A percentile compares a stretch with the other conserved stretches of the same genome.
Conservation (phyloP, 2,113 vertebrate species). For the Chaetodon trifascialis region DNA sequence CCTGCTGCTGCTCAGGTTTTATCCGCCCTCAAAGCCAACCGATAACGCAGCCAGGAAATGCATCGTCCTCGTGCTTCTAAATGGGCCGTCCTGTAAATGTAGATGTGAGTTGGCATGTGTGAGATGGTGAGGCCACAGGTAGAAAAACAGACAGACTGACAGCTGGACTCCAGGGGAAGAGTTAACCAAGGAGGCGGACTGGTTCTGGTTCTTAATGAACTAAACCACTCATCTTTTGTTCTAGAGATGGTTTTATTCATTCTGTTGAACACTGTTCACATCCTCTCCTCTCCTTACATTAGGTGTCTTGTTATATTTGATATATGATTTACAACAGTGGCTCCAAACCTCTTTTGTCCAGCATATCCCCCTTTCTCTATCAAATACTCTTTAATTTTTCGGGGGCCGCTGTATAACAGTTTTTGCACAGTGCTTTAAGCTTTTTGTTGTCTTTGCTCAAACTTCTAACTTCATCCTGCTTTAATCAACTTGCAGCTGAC, state of each 20-base stretch:
- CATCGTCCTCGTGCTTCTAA: background rate
- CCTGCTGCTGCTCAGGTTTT: background rate
- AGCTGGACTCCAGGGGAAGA: constrained; percentile 8
- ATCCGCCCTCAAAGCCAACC: background rate
- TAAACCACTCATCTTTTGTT: too few species aligned
- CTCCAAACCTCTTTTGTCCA: background rate
- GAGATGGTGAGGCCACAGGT: constrained; percentile 1
- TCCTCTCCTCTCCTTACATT: background rate
- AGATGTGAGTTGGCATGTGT: constrained; percentile 25
- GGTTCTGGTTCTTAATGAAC: background rate
- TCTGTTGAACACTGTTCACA: background rate
- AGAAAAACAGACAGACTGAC: constrained; percentile 18
- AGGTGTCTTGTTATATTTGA: background rate
- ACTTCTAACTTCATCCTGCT: background rate
- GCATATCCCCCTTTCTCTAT: background rate
- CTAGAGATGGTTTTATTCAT: too few species aligned
- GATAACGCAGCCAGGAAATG: background rate
- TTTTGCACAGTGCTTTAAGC: background rate
- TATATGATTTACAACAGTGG: background rate
- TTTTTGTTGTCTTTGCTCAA: too few species aligned
- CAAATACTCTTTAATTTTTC: background rate
- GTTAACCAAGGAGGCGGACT: too few species aligned
- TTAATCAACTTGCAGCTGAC: background rate
- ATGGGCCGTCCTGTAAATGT: constrained; percentile 16
- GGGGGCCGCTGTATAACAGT: background rate